Evolutionary conservation across 2,888 invertebrate genomes (phyloP).

Genomic region (Pseudanteris insignis): DNA sequence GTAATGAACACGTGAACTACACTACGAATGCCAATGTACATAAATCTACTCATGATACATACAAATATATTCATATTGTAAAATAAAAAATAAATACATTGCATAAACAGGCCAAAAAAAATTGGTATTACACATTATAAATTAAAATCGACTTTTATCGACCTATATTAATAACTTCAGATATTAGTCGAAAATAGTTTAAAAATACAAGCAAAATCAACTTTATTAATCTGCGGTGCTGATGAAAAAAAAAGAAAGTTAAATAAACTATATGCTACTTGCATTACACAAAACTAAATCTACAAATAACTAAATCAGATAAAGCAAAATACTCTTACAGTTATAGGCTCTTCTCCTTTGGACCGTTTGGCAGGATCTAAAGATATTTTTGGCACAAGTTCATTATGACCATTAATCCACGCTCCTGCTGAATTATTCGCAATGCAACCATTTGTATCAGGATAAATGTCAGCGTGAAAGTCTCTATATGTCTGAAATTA

Average conservation of each 20-base stretch:
- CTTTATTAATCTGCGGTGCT: too few relatives aligned
- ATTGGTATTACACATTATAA: not conserved
- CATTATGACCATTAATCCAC: constrained; percentile 84
- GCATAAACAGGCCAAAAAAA: too few relatives aligned
- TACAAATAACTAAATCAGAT: not conserved
- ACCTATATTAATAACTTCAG: too few relatives aligned
- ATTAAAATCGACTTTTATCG: not conserved
- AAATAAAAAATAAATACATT: too few relatives aligned
- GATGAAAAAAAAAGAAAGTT: too few relatives aligned
- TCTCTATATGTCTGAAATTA: constrained; percentile 83
- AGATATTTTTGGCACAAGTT: constrained; percentile 82
- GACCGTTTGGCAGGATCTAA: constrained; percentile 81
- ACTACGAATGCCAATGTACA: not conserved
- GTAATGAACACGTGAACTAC: not conserved
- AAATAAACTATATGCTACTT: too few relatives aligned
- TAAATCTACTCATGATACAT: not conserved
- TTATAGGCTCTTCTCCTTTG: constrained; percentile 71
- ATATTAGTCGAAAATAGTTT: too few relatives aligned
- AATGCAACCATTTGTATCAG: constrained; percentile 84
- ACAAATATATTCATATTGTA: too few relatives aligned
- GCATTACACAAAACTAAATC: too few relatives aligned
- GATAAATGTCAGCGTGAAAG: constrained; percentile 93
- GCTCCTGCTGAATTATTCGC: constrained; percentile 82
- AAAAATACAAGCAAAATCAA: too few relatives aligned
- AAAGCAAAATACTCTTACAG: constrained; percentile 67